Evolutionary conservation across 2,113 vertebrate genomes (phyloP), one percentile per base, ranked within the genome.

Genomic region (Chlorocebus sabaeus): DNA sequence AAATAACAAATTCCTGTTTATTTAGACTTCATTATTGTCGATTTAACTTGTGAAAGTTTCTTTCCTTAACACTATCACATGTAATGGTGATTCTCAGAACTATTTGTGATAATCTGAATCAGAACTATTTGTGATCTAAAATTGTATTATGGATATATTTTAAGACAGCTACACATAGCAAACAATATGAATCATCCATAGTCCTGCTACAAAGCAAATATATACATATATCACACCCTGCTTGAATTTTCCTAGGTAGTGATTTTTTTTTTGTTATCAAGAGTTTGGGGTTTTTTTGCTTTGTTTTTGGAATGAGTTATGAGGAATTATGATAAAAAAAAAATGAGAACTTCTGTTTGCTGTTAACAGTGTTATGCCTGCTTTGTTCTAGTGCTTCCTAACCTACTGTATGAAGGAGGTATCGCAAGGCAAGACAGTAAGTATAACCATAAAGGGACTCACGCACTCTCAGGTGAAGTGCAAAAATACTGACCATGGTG

Each of bases 1-100:
- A 93, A 75, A 89, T 18, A 27, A 85, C 52, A 57, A 72, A 90
- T 30, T 87, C 43, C 55, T 76, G 6, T 72, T 91, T 96, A 32
- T 83, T 78, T 81, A 84, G 73, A 59, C 12, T 48, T 84, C 12
- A 67, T 73, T 94, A 27, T 35, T 89, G 9, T n/a, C 30, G 12
- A 35, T n/a, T 84, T 81, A 88, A 88, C 23, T 45, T 32, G 87
- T 32, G 22, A 91, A 40, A n/a, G 20, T 67, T 61, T 59, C 30
- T 89, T 68, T 76, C 30, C 48, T 40, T 90, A 75, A 61, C 30
- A 6, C 18, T 25, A 50, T 11, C 8, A 45, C 64, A 22, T 32
- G 23, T 35, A 88, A 82, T 40, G 35, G 48, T 50, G 48, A 50
- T 4, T 50, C 48, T 50, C 48, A 50, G 48, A 50, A 50, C 13